Conservation (phyloP, 2,888 invertebrate species). For the Teleiodes luculella region DNA sequence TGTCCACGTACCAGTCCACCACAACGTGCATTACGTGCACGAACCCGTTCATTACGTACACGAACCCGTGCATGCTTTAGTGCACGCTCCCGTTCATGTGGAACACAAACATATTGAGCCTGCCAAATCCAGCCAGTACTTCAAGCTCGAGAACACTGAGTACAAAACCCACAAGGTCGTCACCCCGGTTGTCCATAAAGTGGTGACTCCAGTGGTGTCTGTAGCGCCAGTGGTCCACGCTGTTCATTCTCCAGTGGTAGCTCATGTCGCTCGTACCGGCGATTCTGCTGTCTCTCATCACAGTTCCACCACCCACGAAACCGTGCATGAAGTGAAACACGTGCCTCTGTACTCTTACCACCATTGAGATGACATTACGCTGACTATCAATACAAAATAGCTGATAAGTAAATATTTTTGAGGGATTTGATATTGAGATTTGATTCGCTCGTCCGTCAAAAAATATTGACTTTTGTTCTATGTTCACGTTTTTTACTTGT, state of each 20-base stretch:
- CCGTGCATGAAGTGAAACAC: constrained; percentile 49
- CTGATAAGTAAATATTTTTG: neutral
- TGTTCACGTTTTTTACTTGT: no score
- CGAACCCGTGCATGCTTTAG: constrained; percentile 26
- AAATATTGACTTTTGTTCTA: no score
- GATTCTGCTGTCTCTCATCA: constrained; percentile 71
- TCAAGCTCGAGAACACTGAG: constrained; percentile 13
- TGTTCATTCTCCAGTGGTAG: constrained; percentile 39
- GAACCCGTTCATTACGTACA: constrained; percentile 26
- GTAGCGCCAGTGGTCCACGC: constrained; percentile 27
- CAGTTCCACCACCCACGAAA: constrained; percentile 67
- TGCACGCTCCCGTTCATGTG: constrained; percentile 24
- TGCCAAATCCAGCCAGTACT: constrained; percentile 18
- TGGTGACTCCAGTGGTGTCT: constrained; percentile 32
- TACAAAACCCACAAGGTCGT: neutral
- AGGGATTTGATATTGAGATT: no score
- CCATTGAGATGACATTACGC: constrained; percentile 30
- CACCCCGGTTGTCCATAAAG: constrained; percentile 38
- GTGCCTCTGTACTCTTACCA: constrained; percentile 42
- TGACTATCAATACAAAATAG: neutral
- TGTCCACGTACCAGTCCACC: constrained; percentile 28
- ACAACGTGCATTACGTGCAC: constrained; percentile 20
- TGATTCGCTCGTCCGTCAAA: neutral
- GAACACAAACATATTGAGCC: constrained; percentile 2
- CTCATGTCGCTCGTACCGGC: constrained; percentile 37